These are phyloP conservation scores for Uromys caudimaculatus DNA, from an alignment of 2,797 vertebrate species.

Conservation along the genomic window DNA sequence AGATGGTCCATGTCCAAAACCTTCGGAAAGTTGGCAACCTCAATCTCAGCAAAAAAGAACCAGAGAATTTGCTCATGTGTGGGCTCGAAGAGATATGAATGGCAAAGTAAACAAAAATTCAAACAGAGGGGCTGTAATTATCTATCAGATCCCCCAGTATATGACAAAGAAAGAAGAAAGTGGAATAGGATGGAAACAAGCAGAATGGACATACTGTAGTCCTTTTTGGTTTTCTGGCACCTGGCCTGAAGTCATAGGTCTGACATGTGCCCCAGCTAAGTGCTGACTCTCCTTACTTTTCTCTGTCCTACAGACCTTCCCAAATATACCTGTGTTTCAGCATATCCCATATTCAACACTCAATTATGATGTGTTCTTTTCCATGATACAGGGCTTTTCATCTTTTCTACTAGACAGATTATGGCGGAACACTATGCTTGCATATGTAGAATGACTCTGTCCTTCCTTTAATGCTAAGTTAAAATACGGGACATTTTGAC, in stretches of 20 bases:
- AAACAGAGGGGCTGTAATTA: not conserved
- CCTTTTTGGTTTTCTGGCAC: not conserved
- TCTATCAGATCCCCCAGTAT: not conserved
- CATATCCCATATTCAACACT: not conserved
- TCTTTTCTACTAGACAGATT: not conserved
- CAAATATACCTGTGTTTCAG: not conserved
- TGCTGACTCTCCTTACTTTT: not conserved
- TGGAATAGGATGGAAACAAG: not conserved
- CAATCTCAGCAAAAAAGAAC: not conserved
- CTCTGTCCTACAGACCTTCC: not conserved
- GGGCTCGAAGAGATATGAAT: not conserved
- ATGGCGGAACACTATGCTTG: not conserved
- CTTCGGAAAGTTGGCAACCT: not conserved
- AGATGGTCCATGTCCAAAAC: not conserved
- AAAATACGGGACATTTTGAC: not conserved
- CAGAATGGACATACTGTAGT: not conserved
- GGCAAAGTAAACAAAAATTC: not conserved
- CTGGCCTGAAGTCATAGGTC: not conserved
- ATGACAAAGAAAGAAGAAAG: not conserved
- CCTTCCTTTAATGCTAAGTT: not conserved
- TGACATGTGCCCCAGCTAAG: not conserved
- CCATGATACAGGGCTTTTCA: not conserved
- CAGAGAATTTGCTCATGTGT: not conserved
- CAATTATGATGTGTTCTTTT: not conserved
- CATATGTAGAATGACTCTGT: not conserved